A percentile compares a stretch with the other conserved stretches of the same genome.
Evolutionary conservation across 2,888 invertebrate genomes (phyloP).

Genomic region (Drosophila borborema): DNA sequence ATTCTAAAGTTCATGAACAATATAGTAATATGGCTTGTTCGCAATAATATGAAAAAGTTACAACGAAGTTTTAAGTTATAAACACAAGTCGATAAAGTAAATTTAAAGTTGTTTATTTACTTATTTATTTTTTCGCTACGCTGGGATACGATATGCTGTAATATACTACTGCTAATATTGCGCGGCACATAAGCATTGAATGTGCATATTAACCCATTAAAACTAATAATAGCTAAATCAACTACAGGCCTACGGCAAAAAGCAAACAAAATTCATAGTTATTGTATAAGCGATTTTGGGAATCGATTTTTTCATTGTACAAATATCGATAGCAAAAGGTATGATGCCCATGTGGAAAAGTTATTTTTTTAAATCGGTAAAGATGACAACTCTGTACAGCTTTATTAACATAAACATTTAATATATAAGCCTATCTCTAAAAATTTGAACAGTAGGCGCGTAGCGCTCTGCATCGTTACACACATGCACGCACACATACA

Average conservation of each 20-base stretch:
- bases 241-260: neutral
- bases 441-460: slow-evolving; percentile 45
- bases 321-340: neutral
- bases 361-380: neutral
- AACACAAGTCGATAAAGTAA: neutral
- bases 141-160: too few relatives aligned
- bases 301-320: neutral
- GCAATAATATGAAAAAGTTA: slow-evolving; percentile 64
- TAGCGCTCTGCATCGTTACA: neutral
- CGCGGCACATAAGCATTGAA: too few relatives aligned
- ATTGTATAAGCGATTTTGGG: too few relatives aligned
- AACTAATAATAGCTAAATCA: neutral
- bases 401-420: slow-evolving; percentile 10
- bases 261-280: neutral
- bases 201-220: neutral
- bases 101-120: neutral
- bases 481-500: neutral
- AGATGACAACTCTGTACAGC: slow-evolving; percentile 27
- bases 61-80: slow-evolving; percentile 31
- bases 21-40: slow-evolving; percentile 65
- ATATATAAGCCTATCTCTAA: slow-evolving; percentile 10
- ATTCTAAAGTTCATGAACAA: slow-evolving; percentile 62
- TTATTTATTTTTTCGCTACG: too few relatives aligned
- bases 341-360: neutral
- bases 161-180: too few relatives aligned